A percentile compares a stretch with the other conserved stretches of the same genome.
Evolutionary conservation across 2,888 invertebrate species (phyloP).

Genomic region (Dichetophora obliterata): DNA sequence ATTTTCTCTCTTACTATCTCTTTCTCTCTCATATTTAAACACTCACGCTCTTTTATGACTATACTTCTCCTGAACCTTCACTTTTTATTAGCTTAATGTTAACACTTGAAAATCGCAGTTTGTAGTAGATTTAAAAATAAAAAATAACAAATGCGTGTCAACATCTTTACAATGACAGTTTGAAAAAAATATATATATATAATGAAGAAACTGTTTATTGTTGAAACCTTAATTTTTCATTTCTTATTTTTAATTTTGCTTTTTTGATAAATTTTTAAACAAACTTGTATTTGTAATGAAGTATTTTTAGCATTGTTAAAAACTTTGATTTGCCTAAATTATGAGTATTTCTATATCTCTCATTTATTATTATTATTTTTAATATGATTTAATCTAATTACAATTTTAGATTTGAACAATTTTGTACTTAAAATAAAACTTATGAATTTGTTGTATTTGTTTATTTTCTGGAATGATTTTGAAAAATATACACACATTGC

Average conservation of each 20-base stretch:
- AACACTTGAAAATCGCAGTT: background rate
- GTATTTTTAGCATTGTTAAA: slow-evolving; percentile 22
- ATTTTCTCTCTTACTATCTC: background rate
- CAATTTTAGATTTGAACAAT: background rate
- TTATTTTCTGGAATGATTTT: slow-evolving; percentile 5
- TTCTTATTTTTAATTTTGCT: background rate
- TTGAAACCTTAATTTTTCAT: background rate
- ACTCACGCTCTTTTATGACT: background rate
- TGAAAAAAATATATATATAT: background rate
- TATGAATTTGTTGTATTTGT: slow-evolving; percentile 21
- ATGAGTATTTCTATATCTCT: slow-evolving; percentile 1
- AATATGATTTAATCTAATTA: background rate
- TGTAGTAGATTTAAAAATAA: background rate
- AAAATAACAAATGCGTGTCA: background rate
- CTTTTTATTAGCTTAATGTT: background rate
- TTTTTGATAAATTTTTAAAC: slow-evolving; percentile 3
- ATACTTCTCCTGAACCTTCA: background rate
- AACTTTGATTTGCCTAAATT: background rate
- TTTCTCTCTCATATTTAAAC: background rate
- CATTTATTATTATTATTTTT: background rate
- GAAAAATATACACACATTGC: background rate
- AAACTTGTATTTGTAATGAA: slow-evolving; percentile 11
- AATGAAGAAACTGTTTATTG: background rate
- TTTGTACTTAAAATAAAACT: slow-evolving; percentile 28
- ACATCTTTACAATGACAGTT: background rate